Evolutionary conservation across 1,140 invertebrate species (phyloP), one percentile per base, ranked within the genome.

Genomic region (Plutomurus gul): DNA sequence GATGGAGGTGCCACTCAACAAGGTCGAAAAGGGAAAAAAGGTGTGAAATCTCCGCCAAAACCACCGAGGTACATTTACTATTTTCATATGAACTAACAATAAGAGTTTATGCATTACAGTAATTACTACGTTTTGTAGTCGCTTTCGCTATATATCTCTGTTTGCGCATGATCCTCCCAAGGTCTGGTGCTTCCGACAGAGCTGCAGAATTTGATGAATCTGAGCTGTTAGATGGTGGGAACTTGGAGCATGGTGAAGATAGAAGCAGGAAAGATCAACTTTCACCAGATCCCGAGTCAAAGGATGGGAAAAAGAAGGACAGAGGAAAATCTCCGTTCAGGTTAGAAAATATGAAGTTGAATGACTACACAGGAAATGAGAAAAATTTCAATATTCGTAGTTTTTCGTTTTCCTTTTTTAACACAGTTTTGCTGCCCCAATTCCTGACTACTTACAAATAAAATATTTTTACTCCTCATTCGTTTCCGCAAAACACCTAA

Each of bases 261-360:
- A 88, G 90, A 25, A 92, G 81, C 88, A 88, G 4, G 88, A 89
- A 37, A 88, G 89, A 84, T 88, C 88, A 56, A 75, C 77, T 79
- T 75, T 83, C 73, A 36, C 82, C 82, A 36, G 82, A 84, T 71
- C 27, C 79, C 11, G 72, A 79, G 16, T 30, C 79, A 6, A 87
- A 86, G 75, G 92, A 95, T 36, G 92, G 94, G 74, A 94, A 95
- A 84, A 85, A 85, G 49, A 96, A 96, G 85, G 92, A 93, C 85
- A 88, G 95, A 16, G 94, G 95, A 49, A 90, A 94, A 84, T 96
- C 94, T 39, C 95, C 95, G 25, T 97, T 97, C 87, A 93, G 93
- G 92, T 95, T 56, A 27, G 75, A 74, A 46, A 7, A 47, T 74
- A 20, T 27, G 18, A 27, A 5, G 22, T n/a, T 20, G 22, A 27